Percentiles rank a stretch among this genome's conserved stretches.
These are phyloP conservation scores for Paratrypauchen microcephalus DNA, from an alignment of 2,797 vertebrate species.

Conservation along the genomic window DNA sequence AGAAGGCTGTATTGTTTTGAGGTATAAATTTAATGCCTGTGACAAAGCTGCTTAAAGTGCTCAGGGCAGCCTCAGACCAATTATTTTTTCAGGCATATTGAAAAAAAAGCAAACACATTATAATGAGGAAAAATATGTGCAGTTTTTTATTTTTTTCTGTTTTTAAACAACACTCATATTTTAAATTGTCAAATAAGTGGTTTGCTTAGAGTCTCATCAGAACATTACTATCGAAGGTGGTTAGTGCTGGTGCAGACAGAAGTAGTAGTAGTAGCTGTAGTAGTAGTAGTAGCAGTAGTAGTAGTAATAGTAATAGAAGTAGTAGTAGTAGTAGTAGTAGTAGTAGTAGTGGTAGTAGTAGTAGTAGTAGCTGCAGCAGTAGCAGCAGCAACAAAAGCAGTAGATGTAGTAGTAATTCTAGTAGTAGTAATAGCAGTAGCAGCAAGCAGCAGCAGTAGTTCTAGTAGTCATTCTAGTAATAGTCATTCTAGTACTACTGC, in stretches of 20 bases:
- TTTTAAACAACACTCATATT: neutral
- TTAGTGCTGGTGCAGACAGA: neutral
- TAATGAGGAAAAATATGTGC: constrained; percentile 4
- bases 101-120: neutral
- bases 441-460: too few relatives aligned
- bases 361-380: too few relatives aligned
- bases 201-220: neutral
- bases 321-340: too few relatives aligned
- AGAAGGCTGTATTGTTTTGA: constrained; percentile 50
- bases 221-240: neutral
- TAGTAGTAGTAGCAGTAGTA: too few relatives aligned
- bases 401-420: too few relatives aligned
- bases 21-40: constrained; percentile 48
- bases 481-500: too few relatives aligned
- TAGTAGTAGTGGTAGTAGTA: too few relatives aligned
- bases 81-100: constrained; percentile 53
- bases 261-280: neutral
- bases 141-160: neutral
- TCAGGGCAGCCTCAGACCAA: constrained; percentile 54
- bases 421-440: too few relatives aligned
- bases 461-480: too few relatives aligned
- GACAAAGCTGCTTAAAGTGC: constrained; percentile 60
- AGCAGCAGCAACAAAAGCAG: too few relatives aligned
- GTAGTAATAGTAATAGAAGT: too few relatives aligned
- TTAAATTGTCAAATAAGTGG: neutral